Base-by-base conservation (phyloP, 2,888 invertebrate species). In the Alviniconcha strummeri region DNA sequence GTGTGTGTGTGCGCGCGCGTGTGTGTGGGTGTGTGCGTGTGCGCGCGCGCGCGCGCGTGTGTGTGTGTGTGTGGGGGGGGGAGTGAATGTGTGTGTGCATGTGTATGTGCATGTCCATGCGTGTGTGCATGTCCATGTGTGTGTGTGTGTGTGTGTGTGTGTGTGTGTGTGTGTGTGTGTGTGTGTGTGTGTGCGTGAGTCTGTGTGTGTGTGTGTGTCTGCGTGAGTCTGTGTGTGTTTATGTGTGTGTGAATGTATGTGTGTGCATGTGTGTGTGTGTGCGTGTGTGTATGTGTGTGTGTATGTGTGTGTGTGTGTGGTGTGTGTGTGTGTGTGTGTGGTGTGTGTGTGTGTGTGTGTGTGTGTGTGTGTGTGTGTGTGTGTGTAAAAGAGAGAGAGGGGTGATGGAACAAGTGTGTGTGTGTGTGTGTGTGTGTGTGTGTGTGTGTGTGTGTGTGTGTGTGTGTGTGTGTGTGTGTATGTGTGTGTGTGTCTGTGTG, bases 151-250 rank as follows among this genome's bases (percentile, higher is more conserved):
- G 76, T 76, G 76, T 76, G 74, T 74, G 52, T 74, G 74, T 74
- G 74, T 74, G 74, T 74, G 74, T 52, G 74, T 74, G 52, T 74
- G 74, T 74, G 74, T 52, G 74, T 74, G 74, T 74, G 74, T 74
- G 74, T 69, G 69, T 69, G 69, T 69, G 69, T 69, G 69, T 69
- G n/a, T 69, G 69, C 6, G 69, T 69, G 69, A 5, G 69, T 69
- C 1, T 69, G 69, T 17, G 69, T n/a, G 17, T n/a, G 13, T n/a
- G 69, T n/a, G 6, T n/a, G n/a, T 69, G 69, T 69, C 5, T 69
- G 17, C 6, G n/a, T 69, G 69, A 5, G 17, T 69, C 1, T 69
- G 69, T 69, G 17, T 69, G 17, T n/a, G 69, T 69, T 4, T 69
- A 7, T 69, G n/a, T n/a, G n/a, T 69, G 69, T 69, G 7, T 69